Conservation (phyloP, 2,113 vertebrate genomes). For the Petaurus breviceps region DNA sequence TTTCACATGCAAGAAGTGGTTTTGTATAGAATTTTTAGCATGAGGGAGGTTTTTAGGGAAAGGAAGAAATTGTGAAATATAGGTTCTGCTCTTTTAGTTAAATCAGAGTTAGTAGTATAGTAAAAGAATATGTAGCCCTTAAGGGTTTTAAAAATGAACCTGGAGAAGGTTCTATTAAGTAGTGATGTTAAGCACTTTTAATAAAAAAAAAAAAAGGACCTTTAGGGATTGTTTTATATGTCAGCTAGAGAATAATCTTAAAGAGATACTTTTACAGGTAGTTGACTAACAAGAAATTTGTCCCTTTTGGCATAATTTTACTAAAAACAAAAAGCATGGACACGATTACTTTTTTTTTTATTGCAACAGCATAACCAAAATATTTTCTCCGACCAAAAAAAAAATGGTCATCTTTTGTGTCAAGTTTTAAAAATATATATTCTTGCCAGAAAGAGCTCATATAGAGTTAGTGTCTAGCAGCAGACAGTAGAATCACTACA, state of each 20-base stretch:
- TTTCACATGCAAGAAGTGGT: slow-evolving; percentile 23
- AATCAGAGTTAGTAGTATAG: slow-evolving; percentile 20
- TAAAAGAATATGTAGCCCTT: slow-evolving; percentile 27
- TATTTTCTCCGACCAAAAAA: slow-evolving; percentile 7
- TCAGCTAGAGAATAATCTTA: slow-evolving; percentile 45
- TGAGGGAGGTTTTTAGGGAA: neutral
- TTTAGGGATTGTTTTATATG: slow-evolving; percentile 24
- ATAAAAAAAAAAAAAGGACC: neutral
- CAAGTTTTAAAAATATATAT: slow-evolving; percentile 26
- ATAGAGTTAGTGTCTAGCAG: slow-evolving; percentile 35
- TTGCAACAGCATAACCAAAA: slow-evolving; percentile 6
- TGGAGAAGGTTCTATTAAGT: slow-evolving; percentile 15
- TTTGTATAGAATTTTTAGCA: neutral
- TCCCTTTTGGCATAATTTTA: slow-evolving; percentile 4
- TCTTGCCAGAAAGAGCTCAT: slow-evolving; percentile 12
- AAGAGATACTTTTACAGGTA: slow-evolving; percentile 30
- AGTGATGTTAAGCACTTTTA: slow-evolving; percentile 49
- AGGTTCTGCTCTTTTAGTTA: neutral
- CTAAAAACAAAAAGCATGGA: slow-evolving; percentile 18
- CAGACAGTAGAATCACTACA: slow-evolving; percentile 4
- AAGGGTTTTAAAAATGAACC: slow-evolving; percentile 51
- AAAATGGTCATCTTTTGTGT: slow-evolving; percentile 30
- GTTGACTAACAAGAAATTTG: slow-evolving; percentile 16
- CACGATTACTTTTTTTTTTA: neutral
- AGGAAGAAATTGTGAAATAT: neutral